Evolutionary conservation across 2,888 invertebrate species (phyloP), one percentile per base, ranked within the genome.

Genomic region (Oxytorus armatus): DNA sequence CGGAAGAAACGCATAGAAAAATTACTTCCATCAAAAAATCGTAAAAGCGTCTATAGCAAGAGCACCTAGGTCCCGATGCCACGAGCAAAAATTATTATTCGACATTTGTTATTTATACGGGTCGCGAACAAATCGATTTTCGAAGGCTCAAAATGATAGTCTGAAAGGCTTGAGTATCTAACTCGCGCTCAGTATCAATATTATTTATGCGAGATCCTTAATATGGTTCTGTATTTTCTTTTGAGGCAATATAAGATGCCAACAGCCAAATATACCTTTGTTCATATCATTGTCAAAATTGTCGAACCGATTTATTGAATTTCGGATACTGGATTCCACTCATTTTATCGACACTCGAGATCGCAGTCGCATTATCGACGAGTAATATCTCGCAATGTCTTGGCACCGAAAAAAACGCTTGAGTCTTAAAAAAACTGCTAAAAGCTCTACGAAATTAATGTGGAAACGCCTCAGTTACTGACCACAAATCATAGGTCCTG

Each of bases 201-300:
- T 83, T 81, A 14, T 51, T 65, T 8, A 72, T 77, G 14, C 87
- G 78, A 0, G 88, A 88, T 23, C 80, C 81, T 14, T 36, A 16
- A 70, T 88, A 86, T 0, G 49, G 21, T 4, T 51, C 49, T 10
- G 23, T n/a, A 23, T 59, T 59, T 11, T 59, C 39, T 3, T 29
- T 29, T 0, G 57, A 59, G 4, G 29, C 29, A 4, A 59, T 59
- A 21, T 59, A 39, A 18, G 39, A n/a, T 39, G 36, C 57, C 3
- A 14, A 11, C 3, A 59, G 29, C 57, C 18, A 59, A 18, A 59
- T 18, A 11, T 36, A 18, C 21, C 57, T 39, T n/a, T 21, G 18
- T 25, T 59, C 39, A 59, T 18, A 39, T 18, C 18, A 59, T 18
- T 59, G 29, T 21, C 57, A 59, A 29, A 59, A 39, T 59, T 59